These are phyloP conservation scores for Mastomys natalensis DNA, from an alignment of 2,113 vertebrate species.

Conservation along the genomic window DNA sequence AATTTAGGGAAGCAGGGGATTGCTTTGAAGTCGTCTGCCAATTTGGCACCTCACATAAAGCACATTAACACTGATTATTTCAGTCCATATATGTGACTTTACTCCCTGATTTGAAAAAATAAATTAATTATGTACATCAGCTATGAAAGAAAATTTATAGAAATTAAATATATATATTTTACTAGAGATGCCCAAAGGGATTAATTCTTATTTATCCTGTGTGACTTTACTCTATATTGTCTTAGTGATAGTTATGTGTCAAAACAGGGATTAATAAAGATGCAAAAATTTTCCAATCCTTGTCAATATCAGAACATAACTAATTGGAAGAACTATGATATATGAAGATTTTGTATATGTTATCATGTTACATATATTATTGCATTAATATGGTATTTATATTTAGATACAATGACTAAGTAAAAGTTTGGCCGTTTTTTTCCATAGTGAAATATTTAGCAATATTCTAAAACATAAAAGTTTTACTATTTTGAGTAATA, in stretches of 20 bases:
- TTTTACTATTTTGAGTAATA: constrained; percentile 6
- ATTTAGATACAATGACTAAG: background rate
- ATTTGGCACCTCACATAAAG: background rate
- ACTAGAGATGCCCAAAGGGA: background rate
- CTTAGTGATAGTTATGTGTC: background rate
- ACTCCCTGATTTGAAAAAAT: background rate
- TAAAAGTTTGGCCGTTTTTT: background rate
- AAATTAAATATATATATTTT: background rate
- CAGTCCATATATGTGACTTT: background rate
- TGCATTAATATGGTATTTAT: background rate
- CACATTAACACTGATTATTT: background rate
- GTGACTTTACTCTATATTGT: background rate
- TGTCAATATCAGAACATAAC: background rate
- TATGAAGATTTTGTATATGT: background rate
- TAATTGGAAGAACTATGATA: background rate
- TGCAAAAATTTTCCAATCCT: background rate
- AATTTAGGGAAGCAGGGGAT: background rate
- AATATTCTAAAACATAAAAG: background rate
- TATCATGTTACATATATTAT: background rate
- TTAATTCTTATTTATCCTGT: background rate
- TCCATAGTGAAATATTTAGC: background rate
- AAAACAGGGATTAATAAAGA: background rate
- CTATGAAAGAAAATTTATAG: background rate
- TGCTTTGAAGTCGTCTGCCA: background rate
- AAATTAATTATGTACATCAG: background rate